phyloP scores from a whole-genome alignment of 2,113 vertebrate species.

The Mohoua ochrocephala region DNA sequence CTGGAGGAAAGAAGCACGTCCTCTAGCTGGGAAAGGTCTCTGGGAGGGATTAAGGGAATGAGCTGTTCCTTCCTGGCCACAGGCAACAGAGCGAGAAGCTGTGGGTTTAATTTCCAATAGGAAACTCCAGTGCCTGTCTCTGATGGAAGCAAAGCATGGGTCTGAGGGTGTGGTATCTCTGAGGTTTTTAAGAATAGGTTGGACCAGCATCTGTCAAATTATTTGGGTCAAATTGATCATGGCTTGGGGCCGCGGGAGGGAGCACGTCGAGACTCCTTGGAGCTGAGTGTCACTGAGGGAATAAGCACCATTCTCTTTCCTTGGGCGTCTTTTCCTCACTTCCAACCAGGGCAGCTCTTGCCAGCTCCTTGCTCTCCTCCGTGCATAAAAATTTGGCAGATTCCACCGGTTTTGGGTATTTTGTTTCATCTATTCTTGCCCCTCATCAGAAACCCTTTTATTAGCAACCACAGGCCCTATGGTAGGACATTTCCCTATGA shows the following conservation, averaged over 20 bases:
- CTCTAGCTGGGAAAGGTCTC: background rate
- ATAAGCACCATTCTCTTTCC: background rate
- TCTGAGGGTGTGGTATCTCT: background rate
- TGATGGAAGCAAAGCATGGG: background rate
- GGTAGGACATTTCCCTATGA: background rate
- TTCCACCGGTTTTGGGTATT: background rate
- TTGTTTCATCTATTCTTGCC: background rate
- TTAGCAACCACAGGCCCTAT: background rate
- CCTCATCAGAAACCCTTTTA: background rate
- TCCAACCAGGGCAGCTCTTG: background rate
- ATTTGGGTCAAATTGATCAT: background rate
- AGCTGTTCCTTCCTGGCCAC: constrained; percentile 10
- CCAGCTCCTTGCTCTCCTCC: background rate
- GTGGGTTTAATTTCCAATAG: background rate
- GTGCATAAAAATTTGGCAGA: background rate
- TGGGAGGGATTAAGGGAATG: background rate
- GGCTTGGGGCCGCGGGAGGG: background rate
- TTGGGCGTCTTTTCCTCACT: background rate
- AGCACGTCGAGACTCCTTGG: background rate
- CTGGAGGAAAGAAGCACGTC: background rate
- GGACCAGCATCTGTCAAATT: background rate
- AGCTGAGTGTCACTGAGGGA: background rate
- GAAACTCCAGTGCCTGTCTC: background rate
- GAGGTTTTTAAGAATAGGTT: background rate
- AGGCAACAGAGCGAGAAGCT: background rate